Conservation (phyloP, 2,113 vertebrate species). For the Brienomyrus brachyistius region DNA sequence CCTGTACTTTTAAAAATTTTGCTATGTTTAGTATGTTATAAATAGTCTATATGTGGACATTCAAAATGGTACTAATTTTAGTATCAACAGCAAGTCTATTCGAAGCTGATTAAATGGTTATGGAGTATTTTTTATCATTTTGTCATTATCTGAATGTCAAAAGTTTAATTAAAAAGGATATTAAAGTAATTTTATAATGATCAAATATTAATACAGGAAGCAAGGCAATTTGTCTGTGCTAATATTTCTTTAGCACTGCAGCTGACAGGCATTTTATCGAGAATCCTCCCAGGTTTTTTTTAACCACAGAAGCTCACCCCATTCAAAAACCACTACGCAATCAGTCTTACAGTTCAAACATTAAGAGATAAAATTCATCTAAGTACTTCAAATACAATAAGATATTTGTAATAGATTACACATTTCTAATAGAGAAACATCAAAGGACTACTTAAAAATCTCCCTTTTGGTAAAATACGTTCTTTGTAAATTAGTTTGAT, state of each 20-base stretch:
- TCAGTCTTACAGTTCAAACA: neutral
- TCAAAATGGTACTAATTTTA: conserved; percentile 14
- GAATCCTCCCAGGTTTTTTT: neutral
- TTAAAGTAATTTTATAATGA: conserved; percentile 53
- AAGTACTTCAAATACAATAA: conserved; percentile 4
- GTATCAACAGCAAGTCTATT: conserved; percentile 44
- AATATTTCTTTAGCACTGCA: conserved; percentile 44
- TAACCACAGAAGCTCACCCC: neutral
- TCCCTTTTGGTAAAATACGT: neutral
- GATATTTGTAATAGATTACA: neutral
- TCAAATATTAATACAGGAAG: conserved; percentile 60
- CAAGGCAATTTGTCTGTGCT: conserved; percentile 41
- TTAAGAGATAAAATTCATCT: neutral
- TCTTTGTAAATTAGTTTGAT: neutral
- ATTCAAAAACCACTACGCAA: neutral
- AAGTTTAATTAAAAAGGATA: conserved; percentile 62
- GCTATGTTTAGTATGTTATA: neutral
- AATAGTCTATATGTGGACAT: neutral
- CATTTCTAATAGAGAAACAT: neutral
- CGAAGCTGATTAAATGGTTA: conserved; percentile 50
- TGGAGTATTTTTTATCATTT: conserved; percentile 49
- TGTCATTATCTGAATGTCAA: conserved; percentile 58
- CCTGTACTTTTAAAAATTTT: neutral
- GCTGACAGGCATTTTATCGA: conserved; percentile 13
- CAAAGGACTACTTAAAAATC: neutral